Base-by-base conservation (phyloP, 2,888 invertebrate genomes). In the Mesochorus sp. region DNA sequence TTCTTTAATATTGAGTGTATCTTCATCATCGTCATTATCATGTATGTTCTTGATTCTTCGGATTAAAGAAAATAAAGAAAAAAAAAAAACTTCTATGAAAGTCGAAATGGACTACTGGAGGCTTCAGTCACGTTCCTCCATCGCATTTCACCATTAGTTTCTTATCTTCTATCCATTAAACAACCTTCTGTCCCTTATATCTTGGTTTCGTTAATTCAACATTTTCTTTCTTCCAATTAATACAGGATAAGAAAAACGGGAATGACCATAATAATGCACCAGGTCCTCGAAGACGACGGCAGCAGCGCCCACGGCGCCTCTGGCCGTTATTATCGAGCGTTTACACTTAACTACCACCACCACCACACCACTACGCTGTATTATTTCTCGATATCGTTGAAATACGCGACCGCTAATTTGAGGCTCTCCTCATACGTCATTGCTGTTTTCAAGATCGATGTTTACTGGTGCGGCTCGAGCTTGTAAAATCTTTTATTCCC, bases 241-340 rank as follows among this genome's bases (percentile, higher is more conserved):
- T n/a, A n/a, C n/a, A 37, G 3, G 37, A 37, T n/a, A 37, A 37
- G 2, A 37, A 31, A 31, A 31, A 31, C 8, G 31, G 8, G 10
- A 2, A 34, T 34, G 47, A 34, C n/a, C n/a, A n/a, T 31, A 70
- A 37, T 39, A 70, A 24, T 57, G 12, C 19, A 53, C 51, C 34
- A 26, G 61, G 47, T 75, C 62, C 62, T 68, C 67, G 72, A 53
- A 47, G 37, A 62, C 47, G 59, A 64, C 59, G 68, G 57, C 72
- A 68, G 77, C 62, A 64, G 57, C 67, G 8, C 3, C 12, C 17
- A 55, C 55, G 31, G 67, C 76, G 51, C 59, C 71, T 42, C 51
- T 19, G 44, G 55, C 42, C 62, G 53, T 64, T 62, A 34, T 34
- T 78, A 78, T 78, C 73, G 78, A 78, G 78, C 78, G 78, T 73